These are phyloP conservation scores for Stichodactyla mertensii DNA, from an alignment of 64 coral and sea anemone genomes.

Conservation along the genomic window DNA sequence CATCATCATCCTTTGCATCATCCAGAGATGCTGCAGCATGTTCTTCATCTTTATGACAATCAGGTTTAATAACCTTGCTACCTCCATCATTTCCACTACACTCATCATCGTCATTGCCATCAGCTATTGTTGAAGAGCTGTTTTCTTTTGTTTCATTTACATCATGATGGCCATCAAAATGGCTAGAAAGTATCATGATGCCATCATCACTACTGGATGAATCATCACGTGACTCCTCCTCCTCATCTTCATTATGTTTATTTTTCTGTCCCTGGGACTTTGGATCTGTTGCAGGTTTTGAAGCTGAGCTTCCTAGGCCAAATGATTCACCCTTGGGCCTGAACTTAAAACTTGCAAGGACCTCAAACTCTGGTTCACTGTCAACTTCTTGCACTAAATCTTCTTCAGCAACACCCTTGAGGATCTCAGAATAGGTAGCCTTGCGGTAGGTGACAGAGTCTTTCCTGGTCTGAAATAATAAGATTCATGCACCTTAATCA, in stretches of 20 bases:
- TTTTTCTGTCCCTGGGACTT: not conserved
- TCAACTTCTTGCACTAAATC: conserved; percentile 45
- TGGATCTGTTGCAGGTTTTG: not conserved
- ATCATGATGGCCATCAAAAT: not conserved
- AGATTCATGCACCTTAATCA: not conserved
- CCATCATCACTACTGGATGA: conserved; percentile 50
- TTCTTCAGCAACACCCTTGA: not conserved
- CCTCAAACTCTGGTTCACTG: conserved; percentile 91
- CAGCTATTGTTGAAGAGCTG: not conserved
- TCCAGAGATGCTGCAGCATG: not conserved
- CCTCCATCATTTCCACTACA: not conserved
- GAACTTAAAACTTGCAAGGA: conserved; percentile 76
- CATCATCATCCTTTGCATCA: conserved; percentile 9
- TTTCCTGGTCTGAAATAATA: conserved; percentile 66
- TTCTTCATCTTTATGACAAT: not conserved
- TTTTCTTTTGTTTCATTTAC: not conserved
- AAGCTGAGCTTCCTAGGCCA: conserved; percentile 8
- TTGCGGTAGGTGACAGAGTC: conserved; percentile 80
- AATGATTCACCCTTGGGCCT: conserved; percentile 18
- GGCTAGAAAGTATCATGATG: conserved; percentile 69
- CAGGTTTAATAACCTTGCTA: not conserved
- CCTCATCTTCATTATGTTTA: not conserved
- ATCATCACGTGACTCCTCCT: not conserved
- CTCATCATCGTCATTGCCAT: conserved; percentile 3
- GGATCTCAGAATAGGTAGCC: conserved; percentile 10